Evolutionary conservation across 1,140 invertebrate genomes (phyloP).

Genomic region (Drosophila setifemur): DNA sequence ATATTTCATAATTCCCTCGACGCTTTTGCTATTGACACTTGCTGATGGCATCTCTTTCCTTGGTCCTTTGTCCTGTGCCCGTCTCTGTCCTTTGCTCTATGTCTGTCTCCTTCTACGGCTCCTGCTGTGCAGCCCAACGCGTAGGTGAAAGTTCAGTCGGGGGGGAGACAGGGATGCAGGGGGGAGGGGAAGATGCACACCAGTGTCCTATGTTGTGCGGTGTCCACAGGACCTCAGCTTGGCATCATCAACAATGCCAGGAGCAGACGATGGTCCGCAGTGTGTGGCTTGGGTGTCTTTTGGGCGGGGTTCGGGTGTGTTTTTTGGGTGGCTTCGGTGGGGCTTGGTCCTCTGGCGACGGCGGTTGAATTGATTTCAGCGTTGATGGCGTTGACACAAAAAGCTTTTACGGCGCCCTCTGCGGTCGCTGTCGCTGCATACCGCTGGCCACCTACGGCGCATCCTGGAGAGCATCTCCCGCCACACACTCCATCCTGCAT

Average conservation of each 20-base stretch:
- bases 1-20: conserved; percentile 76
- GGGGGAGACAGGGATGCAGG: too few relatives aligned
- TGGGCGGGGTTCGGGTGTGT: too few relatives aligned
- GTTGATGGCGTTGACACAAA: conserved; percentile 82
- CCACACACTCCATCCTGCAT: conserved; percentile 33
- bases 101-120: conserved; percentile 1
- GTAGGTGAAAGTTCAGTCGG: conserved; percentile 68
- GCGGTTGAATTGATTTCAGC: conserved; percentile 80
- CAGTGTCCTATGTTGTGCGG: conserved; percentile 19
- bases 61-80: not conserved
- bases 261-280: conserved; percentile 47
- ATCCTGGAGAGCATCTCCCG: conserved; percentile 44
- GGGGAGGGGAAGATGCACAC: conserved; percentile 27
- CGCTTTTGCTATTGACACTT: conserved; percentile 78
- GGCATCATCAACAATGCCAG: conserved; percentile 64
- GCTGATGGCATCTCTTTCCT: conserved; percentile 58
- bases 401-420: conserved; percentile 80
- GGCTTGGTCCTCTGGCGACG: conserved; percentile 36
- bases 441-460: conserved; percentile 78
- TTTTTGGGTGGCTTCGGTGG: conserved; percentile 1
- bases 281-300: not conserved
- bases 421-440: conserved; percentile 71
- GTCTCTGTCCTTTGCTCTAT: not conserved
- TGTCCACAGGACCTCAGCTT: conserved; percentile 41
- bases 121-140: conserved; percentile 64